Evolutionary conservation across 2,888 invertebrate species (phyloP).

Genomic region (Theodoxus fluviatilis): DNA sequence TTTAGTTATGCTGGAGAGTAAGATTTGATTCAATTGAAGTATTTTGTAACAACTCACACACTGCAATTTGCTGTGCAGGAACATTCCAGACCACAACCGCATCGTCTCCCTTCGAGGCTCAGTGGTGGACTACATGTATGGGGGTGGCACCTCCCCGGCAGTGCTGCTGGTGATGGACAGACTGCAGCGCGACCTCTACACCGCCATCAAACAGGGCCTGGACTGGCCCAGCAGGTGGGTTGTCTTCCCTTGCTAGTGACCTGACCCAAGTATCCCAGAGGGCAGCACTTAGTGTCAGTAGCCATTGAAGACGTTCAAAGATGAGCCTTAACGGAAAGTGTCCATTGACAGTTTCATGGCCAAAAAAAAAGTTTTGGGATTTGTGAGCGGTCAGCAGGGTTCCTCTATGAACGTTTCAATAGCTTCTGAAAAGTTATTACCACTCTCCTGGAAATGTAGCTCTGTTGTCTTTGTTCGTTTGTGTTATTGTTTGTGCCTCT

Average conservation of each 20-base stretch:
- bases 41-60: not conserved
- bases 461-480: too few relatives aligned
- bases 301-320: too few relatives aligned
- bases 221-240: conserved; percentile 68
- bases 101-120: conserved; percentile 76
- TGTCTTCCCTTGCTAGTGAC: not conserved
- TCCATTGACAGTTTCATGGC: too few relatives aligned
- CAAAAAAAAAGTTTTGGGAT: too few relatives aligned
- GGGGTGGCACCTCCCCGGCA: conserved; percentile 73
- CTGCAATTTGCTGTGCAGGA: conserved; percentile 67
- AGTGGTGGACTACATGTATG: conserved; percentile 79
- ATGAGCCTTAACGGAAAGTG: too few relatives aligned
- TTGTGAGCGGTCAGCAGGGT: too few relatives aligned
- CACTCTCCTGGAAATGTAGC: too few relatives aligned
- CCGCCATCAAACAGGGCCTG: conserved; percentile 77
- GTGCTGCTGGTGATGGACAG: conserved; percentile 83
- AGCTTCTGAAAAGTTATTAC: too few relatives aligned
- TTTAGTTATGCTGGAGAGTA: too few relatives aligned
- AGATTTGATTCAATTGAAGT: not conserved
- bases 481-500: too few relatives aligned
- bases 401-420: too few relatives aligned
- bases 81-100: conserved; percentile 82
- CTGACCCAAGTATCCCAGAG: not conserved
- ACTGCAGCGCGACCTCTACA: conserved; percentile 79
- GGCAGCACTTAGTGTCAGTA: too few relatives aligned